A percentile compares a stretch with the other conserved stretches of the same genome.
Conservation (phyloP, 2,113 vertebrate species). For the Talpa occidentalis region DNA sequence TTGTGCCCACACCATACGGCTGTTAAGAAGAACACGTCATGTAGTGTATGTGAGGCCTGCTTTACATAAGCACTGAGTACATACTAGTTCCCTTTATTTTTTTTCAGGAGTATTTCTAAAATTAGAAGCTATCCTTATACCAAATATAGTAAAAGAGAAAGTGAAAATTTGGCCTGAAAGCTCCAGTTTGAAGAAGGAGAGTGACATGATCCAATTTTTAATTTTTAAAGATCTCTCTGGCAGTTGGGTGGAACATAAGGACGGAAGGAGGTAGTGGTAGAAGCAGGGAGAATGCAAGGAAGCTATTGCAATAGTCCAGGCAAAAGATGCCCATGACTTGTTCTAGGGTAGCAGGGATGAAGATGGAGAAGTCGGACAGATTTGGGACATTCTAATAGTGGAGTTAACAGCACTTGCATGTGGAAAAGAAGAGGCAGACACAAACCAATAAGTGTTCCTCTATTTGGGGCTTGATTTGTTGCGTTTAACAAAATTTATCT, state of each 20-base stretch:
- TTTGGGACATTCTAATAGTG: neutral
- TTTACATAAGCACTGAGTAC: neutral
- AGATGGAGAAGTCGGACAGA: neutral
- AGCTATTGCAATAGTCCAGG: neutral
- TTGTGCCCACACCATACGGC: neutral
- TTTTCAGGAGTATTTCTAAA: slow-evolving; percentile 32
- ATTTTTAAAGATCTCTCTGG: neutral
- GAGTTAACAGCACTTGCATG: neutral
- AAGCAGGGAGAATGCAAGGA: neutral
- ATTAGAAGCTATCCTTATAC: neutral
- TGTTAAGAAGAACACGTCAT: neutral
- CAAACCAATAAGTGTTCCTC: neutral
- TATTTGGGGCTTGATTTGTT: neutral
- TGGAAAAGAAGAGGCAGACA: neutral
- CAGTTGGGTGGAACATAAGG: neutral
- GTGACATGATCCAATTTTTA: neutral
- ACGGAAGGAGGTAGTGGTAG: neutral
- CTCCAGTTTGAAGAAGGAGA: neutral
- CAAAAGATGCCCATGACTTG: neutral
- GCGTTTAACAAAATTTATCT: neutral
- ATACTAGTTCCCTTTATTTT: neutral
- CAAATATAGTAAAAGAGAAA: slow-evolving; percentile 5
- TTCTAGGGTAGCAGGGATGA: too few relatives aligned
- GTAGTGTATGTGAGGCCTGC: neutral
- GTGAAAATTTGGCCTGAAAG: slow-evolving; percentile 32